Base-by-base conservation (phyloP, 2,113 vertebrate genomes). In the Falcunculus frontatus region DNA sequence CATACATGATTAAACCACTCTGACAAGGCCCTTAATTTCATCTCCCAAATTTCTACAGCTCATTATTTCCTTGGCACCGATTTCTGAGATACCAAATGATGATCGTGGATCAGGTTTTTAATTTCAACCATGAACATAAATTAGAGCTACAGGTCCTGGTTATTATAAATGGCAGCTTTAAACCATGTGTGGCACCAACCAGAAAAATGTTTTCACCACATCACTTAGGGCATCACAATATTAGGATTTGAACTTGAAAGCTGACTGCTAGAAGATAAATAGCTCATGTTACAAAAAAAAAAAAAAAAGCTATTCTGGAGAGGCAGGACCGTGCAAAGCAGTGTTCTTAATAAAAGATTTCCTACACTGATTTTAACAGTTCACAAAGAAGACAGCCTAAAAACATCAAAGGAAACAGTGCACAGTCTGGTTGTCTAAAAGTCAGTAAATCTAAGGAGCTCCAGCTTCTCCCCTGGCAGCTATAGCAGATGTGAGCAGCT, bases 11-110 rank as follows among this genome's bases (percentile, higher is more conserved):
- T 95, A 91, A 97, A 93, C 83, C 62, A 81, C 77, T 81, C 85
- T 68, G 85, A 96, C 86, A 89, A 92, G 64, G 77, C 57, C 47
- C 57, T 94, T 78, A 29, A 92, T 84, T 95, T 87, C 81, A 78
- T 11, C 69, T 91, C 89, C 87, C 87, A 68, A 85, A 95, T 91
- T 93, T 94, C 93, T 91, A 73, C 84, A 95, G 91, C 91, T 94
- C 84, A 65, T 95, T 97, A 92, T 96, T 90, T 92, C 67, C 88
- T 90, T 95, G 95, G 95, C 92, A 87, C 49, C 39, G 73, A 81
- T 88, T 88, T 90, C 92, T 0, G 0, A 92, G 73, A 94, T 74
- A 89, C 60, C 79, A 84, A 92, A 60, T 17, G 46, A 88, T 2
- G 26, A 88, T 95, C 86, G 74, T 86, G 83, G 80, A 95, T 81